Evolutionary conservation across 1,140 invertebrate genomes (phyloP), one percentile per base, ranked within the genome.

Genomic region (Cydia strobilella): DNA sequence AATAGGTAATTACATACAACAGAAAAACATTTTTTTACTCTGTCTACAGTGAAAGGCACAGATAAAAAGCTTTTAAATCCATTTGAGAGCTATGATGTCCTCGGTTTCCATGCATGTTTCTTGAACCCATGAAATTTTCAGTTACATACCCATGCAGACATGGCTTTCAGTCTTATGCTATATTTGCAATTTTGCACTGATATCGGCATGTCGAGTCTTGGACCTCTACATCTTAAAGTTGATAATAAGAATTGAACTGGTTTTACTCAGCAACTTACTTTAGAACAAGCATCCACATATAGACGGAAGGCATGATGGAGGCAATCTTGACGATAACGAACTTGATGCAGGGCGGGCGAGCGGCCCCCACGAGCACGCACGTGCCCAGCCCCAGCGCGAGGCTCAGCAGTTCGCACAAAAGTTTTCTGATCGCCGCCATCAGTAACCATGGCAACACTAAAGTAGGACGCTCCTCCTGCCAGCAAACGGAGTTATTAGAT

Each of bases 211-310:
- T 31, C 31, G 31, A 31, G 31, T 5, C 31, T 31, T 31, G 5
- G 5, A 31, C 27, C 27, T 27, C 27, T 27, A 27, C 31, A 35
- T 35, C 0, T 35, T 35, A 35, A 35, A 6, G 31, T 35, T 35
- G 31, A 35, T 45, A 12, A 42, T 42, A 42, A 42, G 1, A 12
- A 10, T 42, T 15, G 0, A 48, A 48, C 13, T 15, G 3, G 12
- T 48, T 45, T 12, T 15, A 48, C 12, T 13, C 10, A 45, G 23
- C 1, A 39, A 74, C 15, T 76, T 78, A 90, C 90, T 84, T 84
- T 18, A 87, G 85, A 63, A 90, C 79, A 27, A 92, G 79, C 77
- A 88, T 84, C 91, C 91, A 93, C 86, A 90, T 90, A 72, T 93
- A 93, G 74, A 90, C 87, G 1, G 86, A 82, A 5, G 89, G 89